A percentile compares a stretch with the other conserved stretches of the same genome.
phyloP scores from a whole-genome alignment of 2,888 invertebrate species.

The Caenorhabditis panamensis region DNA sequence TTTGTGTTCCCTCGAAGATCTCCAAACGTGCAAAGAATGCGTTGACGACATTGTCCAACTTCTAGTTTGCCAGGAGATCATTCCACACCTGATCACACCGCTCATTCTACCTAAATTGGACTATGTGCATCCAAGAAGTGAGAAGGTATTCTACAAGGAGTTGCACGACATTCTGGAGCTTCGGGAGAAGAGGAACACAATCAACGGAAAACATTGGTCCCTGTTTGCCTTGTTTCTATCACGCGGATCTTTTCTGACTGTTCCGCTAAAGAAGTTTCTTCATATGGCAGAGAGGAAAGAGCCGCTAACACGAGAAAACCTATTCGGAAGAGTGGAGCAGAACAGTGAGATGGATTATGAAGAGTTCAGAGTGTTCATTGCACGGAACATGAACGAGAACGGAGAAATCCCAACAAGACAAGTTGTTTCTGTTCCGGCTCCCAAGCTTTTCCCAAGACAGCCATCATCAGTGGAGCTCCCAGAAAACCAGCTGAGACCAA shows the following conservation, averaged over 20 bases:
- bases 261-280: too few relatives aligned
- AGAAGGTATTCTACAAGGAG: too few relatives aligned
- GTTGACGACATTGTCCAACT: conserved; percentile 9
- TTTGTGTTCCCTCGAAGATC: not conserved
- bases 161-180: too few relatives aligned
- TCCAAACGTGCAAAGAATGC: not conserved
- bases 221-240: too few relatives aligned
- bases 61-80: conserved; percentile 4
- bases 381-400: not conserved
- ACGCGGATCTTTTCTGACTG: too few relatives aligned
- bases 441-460: not conserved
- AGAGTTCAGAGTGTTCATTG: not conserved
- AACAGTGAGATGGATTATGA: not conserved
- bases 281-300: too few relatives aligned
- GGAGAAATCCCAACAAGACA: not conserved
- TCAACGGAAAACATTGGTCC: too few relatives aligned
- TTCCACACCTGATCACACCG: not conserved
- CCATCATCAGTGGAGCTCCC: too few relatives aligned
- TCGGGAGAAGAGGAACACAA: too few relatives aligned
- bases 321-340: not conserved
- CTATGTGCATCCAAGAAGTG: not conserved
- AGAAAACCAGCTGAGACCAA: too few relatives aligned
- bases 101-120: too few relatives aligned
- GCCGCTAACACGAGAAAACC: too few relatives aligned
- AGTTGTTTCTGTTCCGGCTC: not conserved